These are phyloP conservation scores for Drosophila multiciliata DNA, from an alignment of 2,888 invertebrate species.

Conservation along the genomic window DNA sequence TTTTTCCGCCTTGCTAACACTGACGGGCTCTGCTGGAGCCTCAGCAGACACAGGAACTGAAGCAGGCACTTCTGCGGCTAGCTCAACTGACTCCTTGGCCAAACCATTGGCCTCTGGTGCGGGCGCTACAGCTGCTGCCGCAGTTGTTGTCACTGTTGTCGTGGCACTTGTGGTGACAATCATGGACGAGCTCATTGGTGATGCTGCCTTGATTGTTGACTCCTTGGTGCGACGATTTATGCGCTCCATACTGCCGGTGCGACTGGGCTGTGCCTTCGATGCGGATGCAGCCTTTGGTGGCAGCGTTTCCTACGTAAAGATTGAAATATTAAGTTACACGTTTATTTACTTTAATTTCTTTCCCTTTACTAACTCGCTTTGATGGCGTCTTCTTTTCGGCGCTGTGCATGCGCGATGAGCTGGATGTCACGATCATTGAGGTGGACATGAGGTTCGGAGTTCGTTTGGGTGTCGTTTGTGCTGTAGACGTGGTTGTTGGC, in stretches of 20 bases:
- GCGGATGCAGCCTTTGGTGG: conserved; percentile 69
- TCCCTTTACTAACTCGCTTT: conserved; percentile 75
- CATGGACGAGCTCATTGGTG: conserved; percentile 77
- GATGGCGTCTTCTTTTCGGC: conserved; percentile 83
- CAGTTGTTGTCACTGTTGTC: conserved; percentile 24
- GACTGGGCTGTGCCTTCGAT: conserved; percentile 65
- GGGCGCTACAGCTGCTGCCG: conserved; percentile 20
- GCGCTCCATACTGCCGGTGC: conserved; percentile 68
- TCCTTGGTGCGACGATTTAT: conserved; percentile 58
- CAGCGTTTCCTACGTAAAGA: conserved; percentile 61
- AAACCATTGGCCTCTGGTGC: conserved; percentile 54
- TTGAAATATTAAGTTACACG: not conserved
- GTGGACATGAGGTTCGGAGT: conserved; percentile 83
- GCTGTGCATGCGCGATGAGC: conserved; percentile 80
- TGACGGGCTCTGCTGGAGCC: conserved; percentile 9
- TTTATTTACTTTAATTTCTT: not conserved
- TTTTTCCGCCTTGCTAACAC: conserved; percentile 84
- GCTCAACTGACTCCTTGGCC: conserved; percentile 44
- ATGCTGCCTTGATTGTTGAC: conserved; percentile 54
- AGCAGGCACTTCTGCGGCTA: conserved; percentile 29
- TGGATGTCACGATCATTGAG: conserved; percentile 82
- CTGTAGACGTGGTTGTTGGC: conserved; percentile 75
- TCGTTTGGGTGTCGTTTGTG: conserved; percentile 85
- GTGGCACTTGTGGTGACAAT: conserved; percentile 50
- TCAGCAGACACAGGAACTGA: conserved; percentile 20